Percentiles rank a stretch among this genome's conserved stretches.
These are phyloP conservation scores for Neosilurus hyrtlii DNA, from an alignment of 2,797 vertebrate species.

Conservation along the genomic window DNA sequence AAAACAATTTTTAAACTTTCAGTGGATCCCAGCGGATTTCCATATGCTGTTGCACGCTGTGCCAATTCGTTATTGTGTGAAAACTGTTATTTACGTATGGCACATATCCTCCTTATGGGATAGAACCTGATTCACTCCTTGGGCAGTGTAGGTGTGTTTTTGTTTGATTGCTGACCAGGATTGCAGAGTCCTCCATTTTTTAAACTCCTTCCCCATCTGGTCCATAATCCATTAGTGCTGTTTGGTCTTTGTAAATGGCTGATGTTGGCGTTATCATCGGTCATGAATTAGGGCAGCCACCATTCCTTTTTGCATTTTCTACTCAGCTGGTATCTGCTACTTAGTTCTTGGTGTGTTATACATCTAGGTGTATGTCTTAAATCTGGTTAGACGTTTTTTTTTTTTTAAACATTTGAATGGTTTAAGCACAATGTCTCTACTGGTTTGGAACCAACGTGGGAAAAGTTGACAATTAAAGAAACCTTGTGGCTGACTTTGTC, in stretches of 20 bases:
- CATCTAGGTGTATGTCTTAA: conserved; percentile 16
- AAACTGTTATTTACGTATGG: too few species aligned
- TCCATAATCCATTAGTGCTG: not conserved
- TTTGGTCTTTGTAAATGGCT: not conserved
- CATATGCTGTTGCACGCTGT: too few species aligned
- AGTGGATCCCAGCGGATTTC: too few species aligned
- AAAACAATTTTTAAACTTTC: too few species aligned
- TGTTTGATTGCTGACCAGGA: too few species aligned
- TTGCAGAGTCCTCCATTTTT: not conserved
- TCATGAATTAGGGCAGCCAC: too few species aligned
- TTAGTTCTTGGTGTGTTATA: not conserved
- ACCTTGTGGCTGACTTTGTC: conserved; percentile 18
- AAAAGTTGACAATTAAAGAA: conserved; percentile 44
- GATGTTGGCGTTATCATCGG: not conserved
- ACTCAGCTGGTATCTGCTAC: not conserved
- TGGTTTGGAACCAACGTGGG: conserved; percentile 31
- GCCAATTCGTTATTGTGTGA: too few species aligned
- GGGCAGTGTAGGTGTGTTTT: not conserved
- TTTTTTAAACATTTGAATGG: conserved; percentile 2
- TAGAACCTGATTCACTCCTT: not conserved
- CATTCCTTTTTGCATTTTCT: not conserved
- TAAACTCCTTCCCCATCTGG: not conserved
- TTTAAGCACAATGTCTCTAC: conserved; percentile 29
- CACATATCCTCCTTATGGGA: not conserved
- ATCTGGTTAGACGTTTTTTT: conserved; percentile 16